Conservation (phyloP, 2,888 invertebrate species). For the Cheilosia pagana region DNA sequence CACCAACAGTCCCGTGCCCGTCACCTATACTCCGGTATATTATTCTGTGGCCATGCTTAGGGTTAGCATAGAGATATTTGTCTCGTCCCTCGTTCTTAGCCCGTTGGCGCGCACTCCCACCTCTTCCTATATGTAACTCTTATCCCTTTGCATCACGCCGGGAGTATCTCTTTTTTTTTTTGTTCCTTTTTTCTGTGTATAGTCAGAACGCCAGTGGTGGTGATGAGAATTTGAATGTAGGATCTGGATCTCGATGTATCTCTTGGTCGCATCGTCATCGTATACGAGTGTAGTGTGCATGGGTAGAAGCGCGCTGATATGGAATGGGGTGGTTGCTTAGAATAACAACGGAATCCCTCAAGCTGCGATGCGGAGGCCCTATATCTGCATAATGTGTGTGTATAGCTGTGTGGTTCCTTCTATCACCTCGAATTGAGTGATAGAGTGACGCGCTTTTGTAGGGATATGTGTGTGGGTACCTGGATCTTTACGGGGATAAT, state of each 20-base stretch:
- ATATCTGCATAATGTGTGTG: constrained; percentile 9
- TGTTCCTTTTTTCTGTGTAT: constrained; percentile 19
- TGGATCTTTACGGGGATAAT: constrained; percentile 39
- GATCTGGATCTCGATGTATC: constrained; percentile 58
- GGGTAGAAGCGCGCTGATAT: background rate
- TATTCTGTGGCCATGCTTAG: constrained; percentile 53
- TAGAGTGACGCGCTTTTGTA: constrained; percentile 48
- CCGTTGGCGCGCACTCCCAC: constrained; percentile 37
- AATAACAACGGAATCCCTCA: constrained; percentile 45
- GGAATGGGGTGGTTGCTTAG: constrained; percentile 26
- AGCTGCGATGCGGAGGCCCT: constrained; percentile 43
- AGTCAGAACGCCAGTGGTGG: constrained; percentile 41
- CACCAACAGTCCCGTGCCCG: constrained; percentile 10
- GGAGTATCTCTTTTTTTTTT: background rate
- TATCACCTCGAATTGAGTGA: constrained; percentile 51
- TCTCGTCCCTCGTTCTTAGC: constrained; percentile 30
- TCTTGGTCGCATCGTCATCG: constrained; percentile 23
- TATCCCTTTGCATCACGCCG: constrained; percentile 16
- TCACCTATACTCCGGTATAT: constrained; percentile 22
- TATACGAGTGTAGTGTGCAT: constrained; percentile 8
- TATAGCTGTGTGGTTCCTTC: constrained; percentile 50
- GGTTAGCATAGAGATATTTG: constrained; percentile 25
- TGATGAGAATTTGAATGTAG: constrained; percentile 74
- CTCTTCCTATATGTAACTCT: constrained; percentile 27
- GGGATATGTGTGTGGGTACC: constrained; percentile 8